These are phyloP conservation scores for Selenia dentaria DNA, from an alignment of 2,888 invertebrate genomes.

Conservation along the genomic window DNA sequence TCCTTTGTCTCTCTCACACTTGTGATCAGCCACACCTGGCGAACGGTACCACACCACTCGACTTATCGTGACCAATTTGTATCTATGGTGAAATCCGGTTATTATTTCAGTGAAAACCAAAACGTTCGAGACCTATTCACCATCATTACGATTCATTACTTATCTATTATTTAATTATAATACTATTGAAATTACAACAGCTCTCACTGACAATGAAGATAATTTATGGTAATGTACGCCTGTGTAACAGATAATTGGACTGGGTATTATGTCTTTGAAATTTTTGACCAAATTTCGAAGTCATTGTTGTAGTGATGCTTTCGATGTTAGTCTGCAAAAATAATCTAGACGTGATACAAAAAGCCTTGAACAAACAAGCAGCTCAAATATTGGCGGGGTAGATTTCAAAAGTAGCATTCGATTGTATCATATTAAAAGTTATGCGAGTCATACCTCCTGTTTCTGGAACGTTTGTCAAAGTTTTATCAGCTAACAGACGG, in stretches of 20 bases:
- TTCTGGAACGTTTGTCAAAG: no score
- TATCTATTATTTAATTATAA: constrained; percentile 22
- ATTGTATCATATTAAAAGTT: no score
- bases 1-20: constrained; percentile 30
- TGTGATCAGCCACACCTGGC: constrained; percentile 46
- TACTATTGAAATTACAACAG: constrained; percentile 18
- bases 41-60: constrained; percentile 43
- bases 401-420: not conserved
- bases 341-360: no score
- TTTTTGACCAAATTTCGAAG: not conserved
- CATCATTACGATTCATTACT: constrained; percentile 22
- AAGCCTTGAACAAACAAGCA: no score
- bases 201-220: constrained; percentile 17
- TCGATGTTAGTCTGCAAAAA: no score
- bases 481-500: no score
- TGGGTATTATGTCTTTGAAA: not conserved
- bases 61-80: constrained; percentile 58
- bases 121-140: constrained; percentile 22
- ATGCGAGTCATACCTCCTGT: no score
- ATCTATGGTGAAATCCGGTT: constrained; percentile 56
- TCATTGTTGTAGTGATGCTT: not conserved
- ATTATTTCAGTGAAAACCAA: constrained; percentile 20
- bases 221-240: constrained; percentile 17
- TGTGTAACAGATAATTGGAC: not conserved
- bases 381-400: not conserved